These are phyloP conservation scores for Drosophila buzzatii DNA, from an alignment of 2,888 invertebrate species.

Conservation along the genomic window DNA sequence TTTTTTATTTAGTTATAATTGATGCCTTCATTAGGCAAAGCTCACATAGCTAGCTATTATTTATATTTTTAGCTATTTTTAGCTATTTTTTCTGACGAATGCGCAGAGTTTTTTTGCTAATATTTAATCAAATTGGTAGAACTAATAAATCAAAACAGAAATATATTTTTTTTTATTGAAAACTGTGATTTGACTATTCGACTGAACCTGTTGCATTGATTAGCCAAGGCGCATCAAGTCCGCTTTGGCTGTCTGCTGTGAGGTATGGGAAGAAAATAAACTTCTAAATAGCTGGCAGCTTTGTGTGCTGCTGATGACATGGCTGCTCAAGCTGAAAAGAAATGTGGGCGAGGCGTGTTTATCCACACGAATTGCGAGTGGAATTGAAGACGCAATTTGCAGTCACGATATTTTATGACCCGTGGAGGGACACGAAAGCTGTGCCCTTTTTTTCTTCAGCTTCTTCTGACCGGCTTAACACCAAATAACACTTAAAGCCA, in stretches of 20 bases:
- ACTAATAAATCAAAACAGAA: too few relatives aligned
- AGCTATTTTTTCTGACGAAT: too few relatives aligned
- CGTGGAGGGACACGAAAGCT: constrained; percentile 34
- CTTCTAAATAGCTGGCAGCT: constrained; percentile 11
- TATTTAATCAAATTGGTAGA: too few relatives aligned
- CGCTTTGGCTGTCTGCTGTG: not conserved
- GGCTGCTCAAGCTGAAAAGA: constrained; percentile 3
- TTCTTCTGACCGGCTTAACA: constrained; percentile 39
- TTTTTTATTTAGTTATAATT: too few relatives aligned
- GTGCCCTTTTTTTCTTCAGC: constrained; percentile 38
- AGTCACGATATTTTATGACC: constrained; percentile 48
- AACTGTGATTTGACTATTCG: not conserved
- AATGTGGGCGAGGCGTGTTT: constrained; percentile 20
- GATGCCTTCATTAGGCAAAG: too few relatives aligned
- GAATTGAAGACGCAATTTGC: constrained; percentile 38
- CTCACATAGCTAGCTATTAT: too few relatives aligned
- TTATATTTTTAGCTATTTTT: too few relatives aligned
- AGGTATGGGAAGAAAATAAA: not conserved
- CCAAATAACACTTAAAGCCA: constrained; percentile 45
- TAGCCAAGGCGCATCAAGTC: not conserved
- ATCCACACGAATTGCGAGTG: constrained; percentile 42
- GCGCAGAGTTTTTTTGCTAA: too few relatives aligned
- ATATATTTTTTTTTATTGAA: too few relatives aligned
- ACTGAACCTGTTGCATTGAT: constrained; percentile 10
- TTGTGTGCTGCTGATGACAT: constrained; percentile 8